A percentile compares a stretch with the other conserved stretches of the same genome.
Evolutionary conservation across 2,888 invertebrate genomes (phyloP).

Genomic region (Sinhomidia bicolor): DNA sequence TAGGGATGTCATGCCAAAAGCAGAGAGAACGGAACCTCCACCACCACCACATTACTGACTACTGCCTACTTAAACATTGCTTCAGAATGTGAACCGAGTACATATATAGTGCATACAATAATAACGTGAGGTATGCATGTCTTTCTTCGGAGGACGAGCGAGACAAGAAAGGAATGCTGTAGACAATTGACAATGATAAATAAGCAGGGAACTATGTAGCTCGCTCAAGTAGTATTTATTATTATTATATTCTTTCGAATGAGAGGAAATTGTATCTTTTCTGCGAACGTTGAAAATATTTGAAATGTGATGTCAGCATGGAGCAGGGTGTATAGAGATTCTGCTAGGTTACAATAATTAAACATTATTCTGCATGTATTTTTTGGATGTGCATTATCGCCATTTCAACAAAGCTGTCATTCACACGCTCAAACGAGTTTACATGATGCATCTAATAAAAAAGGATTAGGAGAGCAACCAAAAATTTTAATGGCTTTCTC

Average conservation of each 20-base stretch:
- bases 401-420: slow-evolving; percentile 57
- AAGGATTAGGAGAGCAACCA: slow-evolving; percentile 57
- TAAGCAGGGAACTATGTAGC: slow-evolving; percentile 13
- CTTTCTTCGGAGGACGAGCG: too few species aligned
- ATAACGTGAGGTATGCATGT: too few species aligned
- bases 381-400: slow-evolving; percentile 47
- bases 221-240: too few species aligned
- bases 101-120: background rate
- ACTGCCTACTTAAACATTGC: background rate
- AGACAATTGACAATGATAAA: slow-evolving; percentile 14
- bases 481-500: slow-evolving; percentile 65
- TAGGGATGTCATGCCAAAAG: too few species aligned
- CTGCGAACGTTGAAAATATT: too few species aligned
- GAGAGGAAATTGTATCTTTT: too few species aligned
- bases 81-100: background rate
- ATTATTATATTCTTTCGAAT: background rate
- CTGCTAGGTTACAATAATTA: too few species aligned
- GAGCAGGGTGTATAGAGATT: too few species aligned
- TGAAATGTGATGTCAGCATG: too few species aligned
- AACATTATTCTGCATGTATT: background rate
- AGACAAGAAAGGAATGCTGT: too few species aligned
- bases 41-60: too few species aligned
- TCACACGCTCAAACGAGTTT: slow-evolving; percentile 30
- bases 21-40: too few species aligned
- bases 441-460: slow-evolving; percentile 51